Conservation (phyloP, 2,888 invertebrate genomes). For the Pterostichus niger region DNA sequence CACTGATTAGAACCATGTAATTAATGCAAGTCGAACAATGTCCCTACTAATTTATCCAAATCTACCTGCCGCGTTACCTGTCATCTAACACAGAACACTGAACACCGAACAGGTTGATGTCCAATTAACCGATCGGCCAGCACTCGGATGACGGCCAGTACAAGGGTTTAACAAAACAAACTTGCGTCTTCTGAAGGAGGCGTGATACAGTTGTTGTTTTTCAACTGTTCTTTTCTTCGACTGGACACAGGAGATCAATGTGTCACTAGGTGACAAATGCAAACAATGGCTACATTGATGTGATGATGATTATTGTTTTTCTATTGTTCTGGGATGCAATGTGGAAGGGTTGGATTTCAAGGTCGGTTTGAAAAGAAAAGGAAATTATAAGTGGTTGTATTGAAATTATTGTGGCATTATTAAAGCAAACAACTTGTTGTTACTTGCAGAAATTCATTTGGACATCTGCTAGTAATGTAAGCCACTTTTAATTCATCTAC, state of each 20-base stretch:
- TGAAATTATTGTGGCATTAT: background rate
- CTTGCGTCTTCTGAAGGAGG: slow-evolving; percentile 47
- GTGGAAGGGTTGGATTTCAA: background rate
- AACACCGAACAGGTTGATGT: slow-evolving; percentile 4
- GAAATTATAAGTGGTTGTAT: background rate
- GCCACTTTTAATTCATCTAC: no score
- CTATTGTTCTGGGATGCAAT: slow-evolving; percentile 17
- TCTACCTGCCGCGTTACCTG: slow-evolving; percentile 23
- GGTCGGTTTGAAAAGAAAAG: slow-evolving; percentile 21
- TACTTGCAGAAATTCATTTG: slow-evolving; percentile 1
- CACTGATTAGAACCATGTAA: slow-evolving; percentile 40
- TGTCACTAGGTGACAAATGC: slow-evolving; percentile 59
- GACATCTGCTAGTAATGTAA: no score
- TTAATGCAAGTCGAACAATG: slow-evolving; percentile 37
- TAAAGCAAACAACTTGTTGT: background rate
- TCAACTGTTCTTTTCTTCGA: slow-evolving; percentile 35
- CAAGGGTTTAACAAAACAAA: slow-evolving; percentile 55
- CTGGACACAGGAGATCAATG: slow-evolving; percentile 28
- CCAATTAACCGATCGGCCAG: slow-evolving; percentile 29
- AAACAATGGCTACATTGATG: slow-evolving; percentile 14
- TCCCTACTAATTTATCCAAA: slow-evolving; percentile 47
- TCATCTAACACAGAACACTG: background rate
- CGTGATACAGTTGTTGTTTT: slow-evolving; percentile 45
- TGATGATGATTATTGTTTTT: slow-evolving; percentile 43
- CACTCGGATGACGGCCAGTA: slow-evolving; percentile 24